Evolutionary conservation across 2,888 invertebrate species (phyloP).

Genomic region (Ptycholaimellus sp.): DNA sequence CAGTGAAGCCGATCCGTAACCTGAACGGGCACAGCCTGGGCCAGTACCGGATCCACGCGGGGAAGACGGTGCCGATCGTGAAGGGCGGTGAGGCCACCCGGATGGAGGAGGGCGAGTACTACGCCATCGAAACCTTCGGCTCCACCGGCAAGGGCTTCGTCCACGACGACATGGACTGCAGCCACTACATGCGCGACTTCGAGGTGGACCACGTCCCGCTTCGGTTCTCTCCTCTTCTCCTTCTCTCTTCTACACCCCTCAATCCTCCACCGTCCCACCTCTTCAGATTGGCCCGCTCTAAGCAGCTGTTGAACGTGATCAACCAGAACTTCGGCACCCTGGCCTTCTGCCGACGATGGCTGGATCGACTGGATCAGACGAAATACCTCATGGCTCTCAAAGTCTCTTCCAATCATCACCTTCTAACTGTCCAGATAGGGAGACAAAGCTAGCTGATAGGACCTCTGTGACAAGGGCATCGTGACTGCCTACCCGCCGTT

Average conservation of each 20-base stretch:
- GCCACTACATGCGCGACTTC: constrained; percentile 98
- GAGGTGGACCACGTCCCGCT: constrained; percentile 70
- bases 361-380: constrained; percentile 81
- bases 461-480: constrained; percentile 84
- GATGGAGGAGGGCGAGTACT: constrained; percentile 77
- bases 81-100: constrained; percentile 88
- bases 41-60: constrained; percentile 65
- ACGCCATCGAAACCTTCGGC: constrained; percentile 97
- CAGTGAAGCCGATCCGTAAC: constrained; percentile 79
- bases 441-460: constrained; percentile 25
- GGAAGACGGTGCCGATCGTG: constrained; percentile 96
- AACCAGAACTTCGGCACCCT: constrained; percentile 90
- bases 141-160: constrained; percentile 69
- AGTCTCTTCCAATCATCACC: constrained; percentile 9
- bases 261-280: not conserved
- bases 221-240: constrained; percentile 34
- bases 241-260: not conserved
- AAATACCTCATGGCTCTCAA: constrained; percentile 95
- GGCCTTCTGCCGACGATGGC: constrained; percentile 95
- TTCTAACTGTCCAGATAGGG: not conserved
- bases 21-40: constrained; percentile 97
- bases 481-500: constrained; percentile 96
- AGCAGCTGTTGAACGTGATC: constrained; percentile 63
- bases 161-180: constrained; percentile 96
- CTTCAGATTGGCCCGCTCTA: constrained; percentile 58